Percentiles rank a stretch among this genome's conserved stretches.
Evolutionary conservation across 2,113 vertebrate species (phyloP).

Genomic region (Silurus meridionalis): DNA sequence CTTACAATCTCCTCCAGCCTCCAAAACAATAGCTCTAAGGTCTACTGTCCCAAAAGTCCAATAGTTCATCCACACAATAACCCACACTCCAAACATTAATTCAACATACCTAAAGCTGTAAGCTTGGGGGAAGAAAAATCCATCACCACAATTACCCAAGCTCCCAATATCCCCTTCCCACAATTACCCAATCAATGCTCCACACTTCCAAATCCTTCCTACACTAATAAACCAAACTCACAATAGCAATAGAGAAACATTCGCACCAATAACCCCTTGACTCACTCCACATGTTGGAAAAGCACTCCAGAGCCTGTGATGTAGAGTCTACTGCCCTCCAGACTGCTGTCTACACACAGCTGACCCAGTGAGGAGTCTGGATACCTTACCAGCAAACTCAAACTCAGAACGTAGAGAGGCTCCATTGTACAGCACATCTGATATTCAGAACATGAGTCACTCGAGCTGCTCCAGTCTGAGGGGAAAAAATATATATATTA

Average conservation of each 20-base stretch:
- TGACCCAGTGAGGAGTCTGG: constrained; percentile 69
- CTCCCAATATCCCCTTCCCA: background rate
- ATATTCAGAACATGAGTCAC: background rate
- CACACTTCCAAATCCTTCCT: background rate
- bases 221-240: background rate
- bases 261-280: background rate
- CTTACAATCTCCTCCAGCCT: background rate
- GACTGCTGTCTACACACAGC: constrained; percentile 64
- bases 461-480: constrained; percentile 1
- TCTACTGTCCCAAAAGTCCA: background rate
- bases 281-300: constrained; percentile 71
- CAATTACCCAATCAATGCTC: background rate
- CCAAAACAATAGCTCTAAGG: background rate
- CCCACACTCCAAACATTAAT: background rate
- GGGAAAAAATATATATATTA: background rate
- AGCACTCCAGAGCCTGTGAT: constrained; percentile 66
- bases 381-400: constrained; percentile 70
- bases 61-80: background rate
- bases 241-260: background rate
- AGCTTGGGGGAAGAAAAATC: background rate
- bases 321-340: constrained; percentile 65
- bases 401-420: constrained; percentile 63
- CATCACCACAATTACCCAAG: background rate
- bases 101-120: background rate
- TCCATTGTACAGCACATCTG: background rate